phyloP scores from a whole-genome alignment of 1,140 invertebrate genomes.

The Lineus longissimus region DNA sequence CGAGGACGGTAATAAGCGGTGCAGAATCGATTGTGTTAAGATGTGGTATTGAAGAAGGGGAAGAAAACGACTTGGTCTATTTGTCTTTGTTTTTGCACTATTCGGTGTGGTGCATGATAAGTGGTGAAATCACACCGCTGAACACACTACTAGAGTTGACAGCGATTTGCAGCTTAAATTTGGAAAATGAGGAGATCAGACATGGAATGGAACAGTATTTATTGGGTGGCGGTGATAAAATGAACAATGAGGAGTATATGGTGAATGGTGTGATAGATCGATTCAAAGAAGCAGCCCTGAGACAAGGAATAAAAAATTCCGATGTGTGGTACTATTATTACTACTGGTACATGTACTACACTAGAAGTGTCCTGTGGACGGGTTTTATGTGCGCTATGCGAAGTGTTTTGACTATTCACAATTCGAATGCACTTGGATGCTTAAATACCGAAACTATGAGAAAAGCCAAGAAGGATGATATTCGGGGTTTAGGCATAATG shows the following conservation, averaged over 20 bases:
- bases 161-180: not conserved
- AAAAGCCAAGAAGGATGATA: constrained; percentile 3
- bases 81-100: constrained; percentile 4
- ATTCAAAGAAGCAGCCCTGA: constrained; percentile 2
- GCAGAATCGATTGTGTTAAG: not conserved
- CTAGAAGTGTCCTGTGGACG: not conserved
- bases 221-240: not conserved
- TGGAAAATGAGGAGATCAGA: not conserved
- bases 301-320: constrained; percentile 5
- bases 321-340: constrained; percentile 6
- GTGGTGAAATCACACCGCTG: constrained; percentile 3
- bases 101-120: not conserved
- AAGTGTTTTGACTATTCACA: constrained; percentile 3
- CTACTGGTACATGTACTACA: constrained; percentile 7
- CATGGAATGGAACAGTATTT: not conserved
- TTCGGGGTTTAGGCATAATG: not conserved
- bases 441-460: not conserved
- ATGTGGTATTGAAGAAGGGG: not conserved
- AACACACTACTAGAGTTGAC: constrained; percentile 1
- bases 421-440: not conserved
- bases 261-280: not conserved
- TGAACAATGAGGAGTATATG: too few species aligned
- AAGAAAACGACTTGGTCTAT: constrained; percentile 5
- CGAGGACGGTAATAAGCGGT: not conserved
- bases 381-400: not conserved